Evolutionary conservation across 2,113 vertebrate genomes (phyloP), one percentile per base, ranked within the genome.

Genomic region (Dolichallabes microphthalmus): DNA sequence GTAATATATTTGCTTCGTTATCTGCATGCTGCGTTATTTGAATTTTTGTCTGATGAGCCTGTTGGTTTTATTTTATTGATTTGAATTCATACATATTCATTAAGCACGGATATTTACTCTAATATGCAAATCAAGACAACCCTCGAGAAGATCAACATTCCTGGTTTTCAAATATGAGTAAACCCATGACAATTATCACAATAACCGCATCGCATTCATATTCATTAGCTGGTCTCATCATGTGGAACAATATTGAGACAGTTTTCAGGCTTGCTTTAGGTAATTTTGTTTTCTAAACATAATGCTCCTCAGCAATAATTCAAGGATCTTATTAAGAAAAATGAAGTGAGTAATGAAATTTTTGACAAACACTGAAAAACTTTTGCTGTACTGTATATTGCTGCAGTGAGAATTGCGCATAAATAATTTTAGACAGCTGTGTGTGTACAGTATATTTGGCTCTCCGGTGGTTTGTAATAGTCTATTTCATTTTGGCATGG

Each of bases 11-110:
- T 87, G 27, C 85, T 60, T 76, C 82, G 60, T 25, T 52, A 27
- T 61, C 50, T 53, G 27, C 27, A 35, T 71, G 69, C 20, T 57
- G 80, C 27, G 25, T 66, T 39, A 69, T 85, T 78, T 73, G 83
- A 87, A 90, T 88, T 83, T 77, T 83, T 22, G 25, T 69, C 78
- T 85, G 76, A 83, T 53, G 61, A 66, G 82, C 17, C 52, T 88
- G 80, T 88, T 82, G 81, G 39, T 81, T 86, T 88, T 69, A 73
- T 82, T 82, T 82, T 79, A 86, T 82, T 87, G 85, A 88, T 81
- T 82, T 80, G 45, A 66, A 76, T 64, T 73, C 82, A 87, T 88
- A 82, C 69, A 86, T 88, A 88, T 88, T 82, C 78, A 86, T 61
- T n/a, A 58, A 55, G 50, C 14, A 55, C 27, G 68, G 76, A 63